These are phyloP conservation scores for Stegostoma tigrinum DNA, from an alignment of 2,113 vertebrate genomes.

Conservation along the genomic window DNA sequence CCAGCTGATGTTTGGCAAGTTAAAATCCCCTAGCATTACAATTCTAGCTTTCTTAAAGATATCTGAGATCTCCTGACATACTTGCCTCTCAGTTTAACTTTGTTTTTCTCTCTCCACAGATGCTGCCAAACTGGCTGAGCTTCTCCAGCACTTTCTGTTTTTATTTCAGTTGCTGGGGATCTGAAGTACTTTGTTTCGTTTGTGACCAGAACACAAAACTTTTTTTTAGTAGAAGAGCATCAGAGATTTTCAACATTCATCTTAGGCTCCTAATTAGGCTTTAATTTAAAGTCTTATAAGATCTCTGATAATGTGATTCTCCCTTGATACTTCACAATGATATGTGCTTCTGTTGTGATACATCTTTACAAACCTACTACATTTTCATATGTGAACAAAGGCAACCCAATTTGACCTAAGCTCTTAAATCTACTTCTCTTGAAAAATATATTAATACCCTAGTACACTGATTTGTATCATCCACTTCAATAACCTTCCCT, in stretches of 20 bases:
- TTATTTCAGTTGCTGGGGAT: too few species aligned
- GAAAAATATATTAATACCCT: neutral
- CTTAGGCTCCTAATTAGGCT: neutral
- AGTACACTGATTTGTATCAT: neutral
- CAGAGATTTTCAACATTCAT: neutral
- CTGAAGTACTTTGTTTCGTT: too few species aligned
- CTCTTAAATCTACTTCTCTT: neutral
- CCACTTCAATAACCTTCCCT: neutral
- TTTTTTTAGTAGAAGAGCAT: neutral
- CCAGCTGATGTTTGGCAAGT: too few species aligned
- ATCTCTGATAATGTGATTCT: neutral
- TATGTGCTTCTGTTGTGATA: neutral
- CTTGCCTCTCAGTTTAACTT: too few species aligned
- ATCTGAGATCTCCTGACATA: too few species aligned
- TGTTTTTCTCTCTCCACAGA: too few species aligned
- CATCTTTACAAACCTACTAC: neutral
- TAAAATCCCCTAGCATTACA: too few species aligned
- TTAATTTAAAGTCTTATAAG: neutral
- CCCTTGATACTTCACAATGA: neutral
- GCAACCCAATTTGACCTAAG: neutral
- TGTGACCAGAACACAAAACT: neutral
- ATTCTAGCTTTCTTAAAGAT: too few species aligned
- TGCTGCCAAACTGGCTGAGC: too few species aligned
- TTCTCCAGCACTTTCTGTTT: too few species aligned
- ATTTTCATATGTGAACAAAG: neutral